Base-by-base conservation (phyloP, 2,113 vertebrate genomes). In the Odobenus rosmarus region DNA sequence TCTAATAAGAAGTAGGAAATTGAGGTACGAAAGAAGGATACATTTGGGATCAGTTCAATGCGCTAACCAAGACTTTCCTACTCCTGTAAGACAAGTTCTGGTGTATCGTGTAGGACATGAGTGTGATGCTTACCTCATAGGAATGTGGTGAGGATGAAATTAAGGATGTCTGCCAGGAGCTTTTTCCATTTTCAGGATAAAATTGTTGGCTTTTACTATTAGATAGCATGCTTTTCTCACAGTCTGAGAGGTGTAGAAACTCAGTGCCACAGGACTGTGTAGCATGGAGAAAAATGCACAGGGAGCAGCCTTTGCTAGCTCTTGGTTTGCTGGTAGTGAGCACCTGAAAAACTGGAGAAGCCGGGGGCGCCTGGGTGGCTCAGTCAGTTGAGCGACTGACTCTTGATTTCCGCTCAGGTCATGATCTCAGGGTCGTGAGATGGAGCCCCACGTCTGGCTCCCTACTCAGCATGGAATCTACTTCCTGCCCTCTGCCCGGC, bases 131-230 rank as follows among this genome's bases (percentile, higher is more conserved):
- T 64, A 93, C 24, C 67, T 95, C 67, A 28, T 59, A 80, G 42
- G 89, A 95, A 95, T 83, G 67, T 92, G 49, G 33, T 42, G 21
- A 94, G 88, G 55, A 83, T 86, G 88, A 91, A 76, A 88, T 97
- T 72, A 91, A 86, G 67, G 86, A 94, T 39, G 53, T n/a, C 89
- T 97, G 77, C 67, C 82, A 97, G 86, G 36, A 92, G 55, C 49
- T 39, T 89, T 94, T 98, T 95, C 89, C 83, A 96, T 89, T 88
- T 89, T 31, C 39, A 92, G 42, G 61, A 64, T 94, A 74, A 95
- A 87, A 93, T 87, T 91, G 53, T 92, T 93, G 33, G 55, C 72
- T 92, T 93, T 85, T 95, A 69, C 67, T 86, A 24, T 79, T 86
- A 74, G 39, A 33, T 19, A 57, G 33, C 55, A 79, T 80, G 69